Evolutionary conservation across 2,113 vertebrate genomes (phyloP).

Genomic region (Erythrocebus patas): DNA sequence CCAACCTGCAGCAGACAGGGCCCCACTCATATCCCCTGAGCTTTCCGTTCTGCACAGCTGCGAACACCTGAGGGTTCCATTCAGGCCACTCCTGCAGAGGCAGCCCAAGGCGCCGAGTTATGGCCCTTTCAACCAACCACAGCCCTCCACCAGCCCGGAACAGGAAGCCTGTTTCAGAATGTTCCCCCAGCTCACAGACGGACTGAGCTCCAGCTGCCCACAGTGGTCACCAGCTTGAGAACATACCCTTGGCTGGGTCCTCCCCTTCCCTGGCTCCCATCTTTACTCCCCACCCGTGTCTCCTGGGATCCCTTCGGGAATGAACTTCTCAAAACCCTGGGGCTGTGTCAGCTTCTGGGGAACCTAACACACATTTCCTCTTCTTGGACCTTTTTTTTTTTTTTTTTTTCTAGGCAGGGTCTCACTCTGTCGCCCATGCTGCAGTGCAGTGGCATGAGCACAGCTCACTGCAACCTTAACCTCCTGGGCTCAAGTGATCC

Average conservation of each 20-base stretch:
- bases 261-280: not conserved
- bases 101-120: too few relatives aligned
- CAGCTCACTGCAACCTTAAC: too few relatives aligned
- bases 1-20: not conserved
- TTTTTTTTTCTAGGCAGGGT: too few relatives aligned
- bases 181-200: not conserved
- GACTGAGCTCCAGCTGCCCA: not conserved
- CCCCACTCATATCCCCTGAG: not conserved
- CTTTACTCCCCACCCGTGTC: not conserved
- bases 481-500: too few relatives aligned
- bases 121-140: not conserved
- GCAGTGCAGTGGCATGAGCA: too few relatives aligned
- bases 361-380: not conserved
- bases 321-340: not conserved
- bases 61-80: not conserved
- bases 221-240: rapidly evolving
- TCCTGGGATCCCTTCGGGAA: not conserved
- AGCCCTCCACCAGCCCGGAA: rapidly evolving
- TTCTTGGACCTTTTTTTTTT: not conserved
- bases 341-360: not conserved
- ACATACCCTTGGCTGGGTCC: not conserved
- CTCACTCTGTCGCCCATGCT: too few relatives aligned
- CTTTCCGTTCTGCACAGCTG: not conserved
- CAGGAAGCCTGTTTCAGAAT: rapidly evolving
- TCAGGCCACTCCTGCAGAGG: too few relatives aligned